A percentile compares a stretch with the other conserved stretches of the same genome.
Evolutionary conservation across 2,797 vertebrate genomes (phyloP).

Genomic region (Manis javanica): DNA sequence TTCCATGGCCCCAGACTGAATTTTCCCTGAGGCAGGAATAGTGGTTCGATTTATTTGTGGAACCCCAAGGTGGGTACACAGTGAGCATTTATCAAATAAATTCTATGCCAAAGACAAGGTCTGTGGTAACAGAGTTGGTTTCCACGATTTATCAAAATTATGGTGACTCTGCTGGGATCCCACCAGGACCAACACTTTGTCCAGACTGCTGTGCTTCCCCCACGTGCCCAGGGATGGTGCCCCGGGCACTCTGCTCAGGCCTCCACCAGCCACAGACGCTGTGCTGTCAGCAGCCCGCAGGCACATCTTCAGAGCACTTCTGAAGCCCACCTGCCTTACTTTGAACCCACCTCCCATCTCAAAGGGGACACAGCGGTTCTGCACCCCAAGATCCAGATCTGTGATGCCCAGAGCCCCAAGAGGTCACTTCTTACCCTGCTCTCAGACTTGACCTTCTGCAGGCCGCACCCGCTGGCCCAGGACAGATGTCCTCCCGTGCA

Average conservation of each 20-base stretch:
- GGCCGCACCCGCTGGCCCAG: neutral
- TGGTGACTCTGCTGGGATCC: neutral
- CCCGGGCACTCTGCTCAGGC: neutral
- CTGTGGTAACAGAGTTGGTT: neutral
- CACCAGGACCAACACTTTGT: neutral
- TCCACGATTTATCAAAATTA: neutral
- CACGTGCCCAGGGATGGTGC: neutral
- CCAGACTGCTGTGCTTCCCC: neutral
- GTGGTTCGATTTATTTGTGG: neutral
- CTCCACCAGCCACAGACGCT: fast-evolving
- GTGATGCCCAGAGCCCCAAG: neutral
- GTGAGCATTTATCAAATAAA: neutral
- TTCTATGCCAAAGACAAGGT: neutral
- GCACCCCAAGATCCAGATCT: neutral
- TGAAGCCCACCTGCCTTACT: neutral
- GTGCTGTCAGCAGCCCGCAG: neutral
- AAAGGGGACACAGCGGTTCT: neutral
- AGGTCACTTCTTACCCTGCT: neutral
- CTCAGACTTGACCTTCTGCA: neutral
- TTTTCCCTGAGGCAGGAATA: neutral
- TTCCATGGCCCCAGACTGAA: neutral
- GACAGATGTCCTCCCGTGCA: neutral
- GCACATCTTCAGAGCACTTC: neutral
- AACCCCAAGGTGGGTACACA: neutral
- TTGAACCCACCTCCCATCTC: neutral